These are phyloP conservation scores for Podarcis lilfordi DNA, from an alignment of 2,797 vertebrate species.

Conservation along the genomic window DNA sequence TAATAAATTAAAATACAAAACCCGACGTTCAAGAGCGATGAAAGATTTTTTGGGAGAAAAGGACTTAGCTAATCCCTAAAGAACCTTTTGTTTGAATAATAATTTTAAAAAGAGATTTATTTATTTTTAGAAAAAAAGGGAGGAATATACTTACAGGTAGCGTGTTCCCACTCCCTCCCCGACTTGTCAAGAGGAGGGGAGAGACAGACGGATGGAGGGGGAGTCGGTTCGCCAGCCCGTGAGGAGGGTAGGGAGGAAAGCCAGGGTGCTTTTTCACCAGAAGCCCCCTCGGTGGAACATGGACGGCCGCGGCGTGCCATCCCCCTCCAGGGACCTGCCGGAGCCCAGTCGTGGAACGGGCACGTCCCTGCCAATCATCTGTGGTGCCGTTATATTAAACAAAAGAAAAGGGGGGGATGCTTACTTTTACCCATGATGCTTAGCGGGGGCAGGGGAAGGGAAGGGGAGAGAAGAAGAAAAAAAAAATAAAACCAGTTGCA, in stretches of 20 bases:
- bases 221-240: constrained; percentile 18
- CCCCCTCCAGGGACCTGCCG: constrained; percentile 71
- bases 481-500: constrained; percentile 83
- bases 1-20: background rate
- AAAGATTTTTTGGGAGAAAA: too few relatives aligned
- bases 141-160: constrained; percentile 69
- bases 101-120: too few relatives aligned
- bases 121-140: background rate
- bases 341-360: constrained; percentile 70
- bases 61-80: background rate
- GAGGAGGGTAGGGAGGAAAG: constrained; percentile 59
- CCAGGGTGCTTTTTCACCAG: constrained; percentile 41
- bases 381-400: constrained; percentile 80
- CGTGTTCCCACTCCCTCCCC: constrained; percentile 64
- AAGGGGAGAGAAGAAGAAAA: background rate
- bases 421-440: constrained; percentile 84
- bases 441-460: constrained; percentile 77
- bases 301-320: constrained; percentile 68
- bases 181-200: constrained; percentile 64
- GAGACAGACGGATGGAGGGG: constrained; percentile 53
- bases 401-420: constrained; percentile 78
- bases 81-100: constrained; percentile 43
- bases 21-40: too few relatives aligned
- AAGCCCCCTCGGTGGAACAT: constrained; percentile 62
- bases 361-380: constrained; percentile 80